A percentile compares a stretch with the other conserved stretches of the same genome.
Evolutionary conservation across 2,888 invertebrate genomes (phyloP).

Genomic region (Pollenia angustigena): DNA sequence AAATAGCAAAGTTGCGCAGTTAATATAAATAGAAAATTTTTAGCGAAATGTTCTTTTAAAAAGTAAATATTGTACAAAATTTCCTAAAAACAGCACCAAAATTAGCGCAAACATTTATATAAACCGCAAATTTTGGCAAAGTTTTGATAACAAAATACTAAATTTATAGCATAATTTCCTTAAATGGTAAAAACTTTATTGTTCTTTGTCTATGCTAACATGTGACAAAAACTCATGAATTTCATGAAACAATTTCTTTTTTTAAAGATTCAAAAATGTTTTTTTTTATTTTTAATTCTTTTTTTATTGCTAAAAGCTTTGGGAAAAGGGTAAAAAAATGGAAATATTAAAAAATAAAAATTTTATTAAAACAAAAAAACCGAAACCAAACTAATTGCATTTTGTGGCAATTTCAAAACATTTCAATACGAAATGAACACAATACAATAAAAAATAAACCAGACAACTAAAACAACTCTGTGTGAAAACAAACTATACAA

Average conservation of each 20-base stretch:
- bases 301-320: neutral
- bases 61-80: no score
- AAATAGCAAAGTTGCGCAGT: no score
- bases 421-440: constrained; percentile 15
- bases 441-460: neutral
- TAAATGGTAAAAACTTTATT: neutral
- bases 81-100: no score
- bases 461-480: constrained; percentile 12
- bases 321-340: neutral
- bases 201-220: neutral
- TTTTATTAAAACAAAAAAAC: neutral
- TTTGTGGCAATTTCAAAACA: constrained; percentile 61
- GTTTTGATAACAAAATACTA: no score
- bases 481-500: neutral
- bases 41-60: no score
- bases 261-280: neutral
- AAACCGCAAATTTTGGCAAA: no score
- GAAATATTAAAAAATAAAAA: neutral
- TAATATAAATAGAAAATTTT: no score
- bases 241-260: neutral
- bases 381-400: constrained; percentile 65
- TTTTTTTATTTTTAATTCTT: no score
- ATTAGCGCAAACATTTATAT: no score
- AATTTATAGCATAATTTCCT: no score
- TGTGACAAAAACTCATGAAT: constrained; percentile 1